A percentile compares a stretch with the other conserved stretches of the same genome.
phyloP scores from a whole-genome alignment of 1,140 invertebrate species.

The Babylonia areolata region DNA sequence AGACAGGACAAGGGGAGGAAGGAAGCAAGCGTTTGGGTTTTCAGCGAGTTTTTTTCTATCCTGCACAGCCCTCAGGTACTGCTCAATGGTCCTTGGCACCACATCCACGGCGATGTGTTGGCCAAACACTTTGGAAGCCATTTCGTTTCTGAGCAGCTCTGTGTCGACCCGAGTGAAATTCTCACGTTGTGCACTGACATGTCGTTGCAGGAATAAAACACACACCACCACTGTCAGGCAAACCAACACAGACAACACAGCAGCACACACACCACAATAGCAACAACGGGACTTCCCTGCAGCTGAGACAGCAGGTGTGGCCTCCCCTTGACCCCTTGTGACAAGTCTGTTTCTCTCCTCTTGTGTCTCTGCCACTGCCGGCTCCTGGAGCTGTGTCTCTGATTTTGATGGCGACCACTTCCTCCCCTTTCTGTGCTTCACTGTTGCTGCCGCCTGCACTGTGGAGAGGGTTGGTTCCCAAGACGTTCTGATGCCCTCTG shows the following conservation, averaged over 20 bases:
- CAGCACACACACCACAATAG: not conserved
- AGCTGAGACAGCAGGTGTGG: no score
- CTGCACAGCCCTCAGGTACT: constrained; percentile 26
- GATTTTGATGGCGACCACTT: constrained; percentile 86
- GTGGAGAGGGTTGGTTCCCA: constrained; percentile 81
- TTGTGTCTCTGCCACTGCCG: no score
- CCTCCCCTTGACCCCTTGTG: no score
- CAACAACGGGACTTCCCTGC: not conserved
- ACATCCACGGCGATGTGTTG: constrained; percentile 67
- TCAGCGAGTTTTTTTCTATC: not conserved
- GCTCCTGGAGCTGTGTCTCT: not conserved
- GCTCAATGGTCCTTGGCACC: constrained; percentile 47
- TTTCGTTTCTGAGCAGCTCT: constrained; percentile 46
- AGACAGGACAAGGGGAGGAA: constrained; percentile 58
- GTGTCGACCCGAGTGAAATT: constrained; percentile 43
- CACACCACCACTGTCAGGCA: not conserved
- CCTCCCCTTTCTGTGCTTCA: constrained; percentile 92
- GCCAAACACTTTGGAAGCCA: constrained; percentile 68
- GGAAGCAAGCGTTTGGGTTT: constrained; percentile 37
- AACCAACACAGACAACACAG: not conserved
- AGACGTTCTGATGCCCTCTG: not conserved
- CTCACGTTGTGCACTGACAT: constrained; percentile 14
- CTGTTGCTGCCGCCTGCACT: constrained; percentile 98
- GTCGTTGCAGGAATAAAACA: not conserved
- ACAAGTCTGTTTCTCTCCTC: not conserved